Evolutionary conservation across 2,113 vertebrate species (phyloP).

Genomic region (Pygoscelis antarcticus): DNA sequence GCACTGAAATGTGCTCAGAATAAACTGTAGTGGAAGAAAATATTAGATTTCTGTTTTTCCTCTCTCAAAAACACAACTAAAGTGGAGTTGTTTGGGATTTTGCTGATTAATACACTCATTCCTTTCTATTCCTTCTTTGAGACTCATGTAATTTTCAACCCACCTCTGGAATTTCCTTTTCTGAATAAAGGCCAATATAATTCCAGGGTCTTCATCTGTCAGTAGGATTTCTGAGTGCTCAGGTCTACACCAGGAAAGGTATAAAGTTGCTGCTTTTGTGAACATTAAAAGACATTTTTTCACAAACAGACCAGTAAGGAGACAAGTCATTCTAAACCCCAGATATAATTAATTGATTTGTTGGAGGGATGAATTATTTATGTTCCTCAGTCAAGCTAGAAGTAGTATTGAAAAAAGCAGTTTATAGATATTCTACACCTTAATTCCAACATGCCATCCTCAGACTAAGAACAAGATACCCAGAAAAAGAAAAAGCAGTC

Average conservation of each 20-base stretch:
- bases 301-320: background rate
- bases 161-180: background rate
- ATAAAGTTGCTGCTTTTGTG: background rate
- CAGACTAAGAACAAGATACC: background rate
- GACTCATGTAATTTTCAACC: background rate
- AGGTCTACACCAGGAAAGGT: background rate
- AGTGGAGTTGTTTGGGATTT: background rate
- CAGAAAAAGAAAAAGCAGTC: background rate
- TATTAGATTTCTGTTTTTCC: background rate
- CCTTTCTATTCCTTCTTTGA: background rate
- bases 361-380: background rate
- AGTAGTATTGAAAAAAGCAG: background rate
- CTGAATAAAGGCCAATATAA: background rate
- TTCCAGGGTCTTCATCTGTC: background rate
- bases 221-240: background rate
- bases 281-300: background rate
- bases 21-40: background rate
- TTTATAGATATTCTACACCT: background rate
- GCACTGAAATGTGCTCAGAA: constrained; percentile 63
- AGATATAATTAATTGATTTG: background rate
- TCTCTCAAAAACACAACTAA: background rate
- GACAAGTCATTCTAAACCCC: background rate
- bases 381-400: background rate
- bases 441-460: background rate
- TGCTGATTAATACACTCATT: background rate